A percentile compares a stretch with the other conserved stretches of the same genome.
These are phyloP conservation scores for Engraulis encrasicolus DNA, from an alignment of 2,113 vertebrate species.

Conservation along the genomic window DNA sequence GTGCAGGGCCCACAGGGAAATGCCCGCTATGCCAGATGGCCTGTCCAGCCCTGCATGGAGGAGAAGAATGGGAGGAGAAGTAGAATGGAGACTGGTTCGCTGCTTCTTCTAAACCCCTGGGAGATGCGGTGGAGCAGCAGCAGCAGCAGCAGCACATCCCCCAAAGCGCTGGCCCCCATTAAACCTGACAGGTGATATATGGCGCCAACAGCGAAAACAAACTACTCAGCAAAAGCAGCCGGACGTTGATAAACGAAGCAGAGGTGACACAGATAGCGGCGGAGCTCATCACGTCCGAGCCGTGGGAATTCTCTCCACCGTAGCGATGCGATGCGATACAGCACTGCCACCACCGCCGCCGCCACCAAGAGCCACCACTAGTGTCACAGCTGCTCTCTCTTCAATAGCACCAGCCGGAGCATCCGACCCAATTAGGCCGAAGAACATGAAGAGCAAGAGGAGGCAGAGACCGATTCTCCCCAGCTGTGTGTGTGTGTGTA, in stretches of 20 bases:
- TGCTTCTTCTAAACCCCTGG: background rate
- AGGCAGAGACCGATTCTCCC: background rate
- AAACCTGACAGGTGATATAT: slow-evolving; percentile 79
- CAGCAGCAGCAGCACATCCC: slow-evolving; percentile 48
- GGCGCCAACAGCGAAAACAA: slow-evolving; percentile 73
- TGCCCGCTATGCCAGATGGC: too few species aligned
- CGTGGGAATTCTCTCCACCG: slow-evolving; percentile 67
- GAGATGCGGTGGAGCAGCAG: slow-evolving; percentile 28
- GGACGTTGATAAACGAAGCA: slow-evolving; percentile 74
- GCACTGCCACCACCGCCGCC: slow-evolving; percentile 52
- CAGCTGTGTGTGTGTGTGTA: background rate
- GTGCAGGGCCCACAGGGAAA: too few species aligned
- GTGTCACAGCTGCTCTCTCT: slow-evolving; percentile 35
- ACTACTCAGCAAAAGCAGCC: slow-evolving; percentile 73
- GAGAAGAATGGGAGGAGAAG: too few species aligned
- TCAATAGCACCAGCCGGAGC: slow-evolving; percentile 52
- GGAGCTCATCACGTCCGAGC: slow-evolving; percentile 63
- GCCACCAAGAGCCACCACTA: too few species aligned
- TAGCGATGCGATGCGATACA: too few species aligned
- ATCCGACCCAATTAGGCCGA: slow-evolving; percentile 49
- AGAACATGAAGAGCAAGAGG: background rate
- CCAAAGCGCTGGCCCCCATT: slow-evolving; percentile 64
- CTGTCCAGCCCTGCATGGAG: too few species aligned
- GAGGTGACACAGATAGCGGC: slow-evolving; percentile 47
- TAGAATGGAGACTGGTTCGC: too few species aligned